A percentile compares a stretch with the other conserved stretches of the same genome.
Evolutionary conservation across 2,797 vertebrate genomes (phyloP).

Genomic region (Squalus acanthias): DNA sequence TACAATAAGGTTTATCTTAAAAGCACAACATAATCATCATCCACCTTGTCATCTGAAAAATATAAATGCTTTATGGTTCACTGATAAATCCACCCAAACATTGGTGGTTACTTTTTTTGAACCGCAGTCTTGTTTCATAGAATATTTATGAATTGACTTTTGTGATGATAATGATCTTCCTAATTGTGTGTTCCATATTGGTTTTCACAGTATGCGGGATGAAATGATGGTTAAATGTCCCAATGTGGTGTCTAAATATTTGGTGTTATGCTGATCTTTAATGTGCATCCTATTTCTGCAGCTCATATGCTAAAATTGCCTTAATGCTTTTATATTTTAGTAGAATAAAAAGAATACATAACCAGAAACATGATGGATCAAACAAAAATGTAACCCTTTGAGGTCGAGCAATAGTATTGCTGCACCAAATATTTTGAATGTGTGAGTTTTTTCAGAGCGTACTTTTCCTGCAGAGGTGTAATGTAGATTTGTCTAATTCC

Average conservation of each 20-base stretch:
- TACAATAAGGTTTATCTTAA: constrained; percentile 50
- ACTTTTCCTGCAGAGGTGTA: not conserved
- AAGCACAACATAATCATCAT: constrained; percentile 53
- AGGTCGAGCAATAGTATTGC: not conserved
- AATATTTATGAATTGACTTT: constrained; percentile 51
- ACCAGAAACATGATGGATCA: not conserved
- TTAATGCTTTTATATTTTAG: not conserved
- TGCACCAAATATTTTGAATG: not conserved
- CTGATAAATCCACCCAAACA: constrained; percentile 53
- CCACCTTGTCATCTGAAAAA: constrained; percentile 51
- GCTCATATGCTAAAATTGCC: not conserved
- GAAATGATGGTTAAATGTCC: constrained; percentile 32
- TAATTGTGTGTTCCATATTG: constrained; percentile 46
- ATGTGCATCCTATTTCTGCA: constrained; percentile 36
- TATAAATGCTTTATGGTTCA: constrained; percentile 50
- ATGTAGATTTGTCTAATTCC: not conserved
- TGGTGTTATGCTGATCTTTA: constrained; percentile 33
- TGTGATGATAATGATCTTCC: constrained; percentile 50
- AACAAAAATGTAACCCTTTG: not conserved
- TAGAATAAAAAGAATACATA: not conserved
- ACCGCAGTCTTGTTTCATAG: constrained; percentile 42
- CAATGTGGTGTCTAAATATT: constrained; percentile 39
- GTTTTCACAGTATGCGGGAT: not conserved
- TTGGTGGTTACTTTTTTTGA: constrained; percentile 47
- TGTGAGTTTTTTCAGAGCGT: not conserved